Evolutionary conservation across 2,888 invertebrate genomes (phyloP).

Genomic region (Vesta saturnalis): DNA sequence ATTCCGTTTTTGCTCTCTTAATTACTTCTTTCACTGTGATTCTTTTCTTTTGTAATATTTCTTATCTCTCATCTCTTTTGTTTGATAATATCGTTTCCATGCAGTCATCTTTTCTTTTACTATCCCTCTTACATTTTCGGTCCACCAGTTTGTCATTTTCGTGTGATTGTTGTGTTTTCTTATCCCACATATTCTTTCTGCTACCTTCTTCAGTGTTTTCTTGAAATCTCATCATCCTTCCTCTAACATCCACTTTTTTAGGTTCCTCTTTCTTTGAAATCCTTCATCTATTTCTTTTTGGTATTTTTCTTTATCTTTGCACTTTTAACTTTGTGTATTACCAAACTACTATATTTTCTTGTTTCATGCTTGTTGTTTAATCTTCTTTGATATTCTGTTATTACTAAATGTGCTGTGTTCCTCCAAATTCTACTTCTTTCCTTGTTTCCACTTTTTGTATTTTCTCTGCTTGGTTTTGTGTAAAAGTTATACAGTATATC

Average conservation of each 20-base stretch:
- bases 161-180: slow-evolving; percentile 12
- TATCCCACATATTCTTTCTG: slow-evolving; percentile 4
- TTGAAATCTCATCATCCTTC: not conserved
- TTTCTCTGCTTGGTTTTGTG: too few species aligned
- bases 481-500: too few species aligned
- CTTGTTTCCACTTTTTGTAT: too few species aligned
- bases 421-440: not conserved
- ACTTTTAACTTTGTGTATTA: too few species aligned
- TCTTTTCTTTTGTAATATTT: not conserved
- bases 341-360: too few species aligned
- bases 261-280: too few species aligned
- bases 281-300: too few species aligned
- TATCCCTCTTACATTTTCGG: slow-evolving; percentile 4
- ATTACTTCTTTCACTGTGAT: not conserved
- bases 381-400: slow-evolving; percentile 9
- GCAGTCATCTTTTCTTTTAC: slow-evolving; percentile 21
- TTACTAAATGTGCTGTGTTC: slow-evolving; percentile 3
- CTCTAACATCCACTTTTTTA: slow-evolving; percentile 14
- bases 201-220: not conserved
- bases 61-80: not conserved
- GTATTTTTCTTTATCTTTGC: too few species aligned
- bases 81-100: slow-evolving; percentile 13
- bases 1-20: not conserved
- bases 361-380: slow-evolving; percentile 4
- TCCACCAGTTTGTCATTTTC: slow-evolving; percentile 19